A percentile compares a stretch with the other conserved stretches of the same genome.
Conservation (phyloP, 1,140 invertebrate genomes). For the Pectinophora gossypiella region DNA sequence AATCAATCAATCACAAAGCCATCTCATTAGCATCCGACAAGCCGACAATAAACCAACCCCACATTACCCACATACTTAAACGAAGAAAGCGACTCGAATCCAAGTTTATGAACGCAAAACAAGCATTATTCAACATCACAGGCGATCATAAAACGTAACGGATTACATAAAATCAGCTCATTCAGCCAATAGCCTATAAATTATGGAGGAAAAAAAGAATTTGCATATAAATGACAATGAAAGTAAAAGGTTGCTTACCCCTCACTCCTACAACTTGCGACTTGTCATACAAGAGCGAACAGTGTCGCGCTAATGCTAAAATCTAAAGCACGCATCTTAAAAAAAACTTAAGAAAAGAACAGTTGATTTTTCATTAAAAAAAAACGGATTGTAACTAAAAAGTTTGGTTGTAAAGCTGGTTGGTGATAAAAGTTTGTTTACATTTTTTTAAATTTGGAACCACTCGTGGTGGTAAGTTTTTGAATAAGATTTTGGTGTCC, state of each 20-base stretch:
- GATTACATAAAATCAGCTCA: not conserved
- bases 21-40: too few relatives aligned
- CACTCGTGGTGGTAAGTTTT: too few relatives aligned
- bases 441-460: too few relatives aligned
- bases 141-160: not conserved
- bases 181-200: not conserved
- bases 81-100: not conserved
- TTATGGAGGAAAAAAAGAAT: not conserved
- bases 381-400: too few relatives aligned
- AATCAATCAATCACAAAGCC: too few relatives aligned
- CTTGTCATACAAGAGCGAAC: conserved; percentile 17
- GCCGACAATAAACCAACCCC: too few relatives aligned
- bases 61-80: not conserved
- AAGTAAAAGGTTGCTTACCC: conserved; percentile 26
- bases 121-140: not conserved
- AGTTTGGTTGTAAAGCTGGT: too few relatives aligned
- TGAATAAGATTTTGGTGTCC: too few relatives aligned
- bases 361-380: too few relatives aligned
- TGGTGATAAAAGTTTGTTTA: too few relatives aligned
- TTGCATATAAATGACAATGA: conserved; percentile 8
- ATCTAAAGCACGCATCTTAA: conserved; percentile 20
- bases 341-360: too few relatives aligned
- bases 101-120: not conserved
- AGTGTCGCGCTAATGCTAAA: conserved; percentile 21
- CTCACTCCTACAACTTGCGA: conserved; percentile 12